A percentile compares a stretch with the other conserved stretches of the same genome.
These are phyloP conservation scores for Drosophila melanosoma DNA, from an alignment of 2,888 invertebrate species.

Conservation along the genomic window DNA sequence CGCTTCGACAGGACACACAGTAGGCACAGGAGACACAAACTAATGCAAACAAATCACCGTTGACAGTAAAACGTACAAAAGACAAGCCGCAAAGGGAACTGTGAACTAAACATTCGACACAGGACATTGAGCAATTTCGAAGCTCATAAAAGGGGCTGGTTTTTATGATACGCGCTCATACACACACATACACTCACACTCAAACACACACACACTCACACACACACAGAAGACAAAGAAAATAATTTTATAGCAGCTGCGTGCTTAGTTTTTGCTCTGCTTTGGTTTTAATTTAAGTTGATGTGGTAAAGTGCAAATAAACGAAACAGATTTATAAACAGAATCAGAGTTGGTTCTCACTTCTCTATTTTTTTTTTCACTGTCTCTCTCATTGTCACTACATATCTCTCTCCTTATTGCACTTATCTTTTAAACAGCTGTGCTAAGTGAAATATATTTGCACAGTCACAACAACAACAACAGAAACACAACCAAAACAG, in stretches of 20 bases:
- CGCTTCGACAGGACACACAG: constrained; percentile 11
- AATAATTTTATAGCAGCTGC: constrained; percentile 59
- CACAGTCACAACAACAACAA: constrained; percentile 23
- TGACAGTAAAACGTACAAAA: constrained; percentile 63
- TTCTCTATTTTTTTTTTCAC: constrained; percentile 12
- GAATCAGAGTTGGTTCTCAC: constrained; percentile 32
- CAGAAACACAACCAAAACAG: constrained; percentile 16
- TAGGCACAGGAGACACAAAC: constrained; percentile 22
- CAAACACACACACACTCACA: background rate
- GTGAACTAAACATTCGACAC: constrained; percentile 47
- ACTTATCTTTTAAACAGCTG: constrained; percentile 3
- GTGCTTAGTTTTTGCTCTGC: constrained; percentile 52
- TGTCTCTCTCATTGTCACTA: background rate
- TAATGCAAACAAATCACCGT: constrained; percentile 76
- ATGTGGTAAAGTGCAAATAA: constrained; percentile 75
- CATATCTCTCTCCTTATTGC: background rate
- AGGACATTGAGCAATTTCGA: constrained; percentile 36
- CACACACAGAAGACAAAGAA: constrained; percentile 1
- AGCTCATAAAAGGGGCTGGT: constrained; percentile 50
- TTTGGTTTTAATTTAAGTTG: constrained; percentile 70
- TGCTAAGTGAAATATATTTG: constrained; percentile 66
- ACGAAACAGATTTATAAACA: constrained; percentile 75
- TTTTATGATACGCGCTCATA: constrained; percentile 20
- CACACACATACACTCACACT: background rate
- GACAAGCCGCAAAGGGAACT: constrained; percentile 23